phyloP scores from a whole-genome alignment of 2,888 invertebrate genomes.

The Amorpha juglandis region DNA sequence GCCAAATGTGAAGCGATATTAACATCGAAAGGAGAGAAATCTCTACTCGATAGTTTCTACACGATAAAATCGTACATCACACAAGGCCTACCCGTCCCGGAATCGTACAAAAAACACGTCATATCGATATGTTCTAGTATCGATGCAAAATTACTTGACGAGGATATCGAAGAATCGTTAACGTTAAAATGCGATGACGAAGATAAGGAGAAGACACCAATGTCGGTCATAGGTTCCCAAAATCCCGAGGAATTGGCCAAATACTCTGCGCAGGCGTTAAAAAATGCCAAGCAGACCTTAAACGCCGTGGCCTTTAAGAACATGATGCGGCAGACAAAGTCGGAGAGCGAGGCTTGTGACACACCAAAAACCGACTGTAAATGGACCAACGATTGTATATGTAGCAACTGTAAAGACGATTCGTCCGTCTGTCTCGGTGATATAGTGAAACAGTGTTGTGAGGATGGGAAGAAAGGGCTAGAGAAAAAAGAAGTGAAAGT shows the following conservation, averaged over 20 bases:
- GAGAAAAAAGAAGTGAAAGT: constrained; percentile 45
- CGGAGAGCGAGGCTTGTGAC: constrained; percentile 71
- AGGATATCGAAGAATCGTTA: constrained; percentile 60
- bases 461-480: constrained; percentile 54
- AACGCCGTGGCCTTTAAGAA: constrained; percentile 73
- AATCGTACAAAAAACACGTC: constrained; percentile 72
- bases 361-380: constrained; percentile 71
- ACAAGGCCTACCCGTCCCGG: constrained; percentile 70
- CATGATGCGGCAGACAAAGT: constrained; percentile 64
- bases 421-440: constrained; percentile 57
- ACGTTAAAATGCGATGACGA: constrained; percentile 50
- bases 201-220: constrained; percentile 42
- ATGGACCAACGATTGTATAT: constrained; percentile 73
- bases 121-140: constrained; percentile 73
- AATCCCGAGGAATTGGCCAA: constrained; percentile 70
- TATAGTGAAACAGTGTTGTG: constrained; percentile 63
- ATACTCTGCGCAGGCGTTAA: constrained; percentile 71
- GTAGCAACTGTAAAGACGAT: constrained; percentile 64
- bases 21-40: constrained; percentile 69
- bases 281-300: constrained; percentile 70
- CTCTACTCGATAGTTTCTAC: constrained; percentile 70
- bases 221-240: constrained; percentile 53
- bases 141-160: constrained; percentile 68
- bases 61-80: constrained; percentile 73
- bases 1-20: constrained; percentile 73